A percentile compares a stretch with the other conserved stretches of the same genome.
Conservation (phyloP, 2,888 invertebrate genomes). For the Dendrolimus pini region DNA sequence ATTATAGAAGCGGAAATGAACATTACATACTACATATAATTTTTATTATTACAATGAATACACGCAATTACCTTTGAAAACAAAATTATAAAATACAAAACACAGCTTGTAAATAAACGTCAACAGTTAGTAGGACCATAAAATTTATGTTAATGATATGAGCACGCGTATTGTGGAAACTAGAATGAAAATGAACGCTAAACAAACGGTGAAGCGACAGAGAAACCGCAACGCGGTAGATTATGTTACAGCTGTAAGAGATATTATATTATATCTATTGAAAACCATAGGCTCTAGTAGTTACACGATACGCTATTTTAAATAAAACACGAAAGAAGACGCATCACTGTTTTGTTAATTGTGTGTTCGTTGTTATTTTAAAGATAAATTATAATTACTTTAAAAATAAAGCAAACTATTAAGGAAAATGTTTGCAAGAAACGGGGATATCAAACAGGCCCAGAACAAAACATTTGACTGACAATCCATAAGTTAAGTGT, state of each 20-base stretch:
- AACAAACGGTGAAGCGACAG: constrained; percentile 20
- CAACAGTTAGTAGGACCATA: background rate
- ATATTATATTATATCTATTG: constrained; percentile 8
- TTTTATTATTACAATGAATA: background rate
- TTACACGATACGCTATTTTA: background rate
- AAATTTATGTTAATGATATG: background rate
- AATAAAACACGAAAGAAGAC: background rate
- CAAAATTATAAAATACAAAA: background rate
- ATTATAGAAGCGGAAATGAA: background rate
- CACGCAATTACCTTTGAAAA: background rate
- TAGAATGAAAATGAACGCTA: constrained; percentile 32
- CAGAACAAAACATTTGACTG: too few relatives aligned
- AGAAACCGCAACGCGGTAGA: constrained; percentile 31
- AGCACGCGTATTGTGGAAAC: constrained; percentile 17
- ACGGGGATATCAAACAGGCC: too few relatives aligned
- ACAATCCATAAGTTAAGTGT: too few relatives aligned
- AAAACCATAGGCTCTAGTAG: constrained; percentile 16
- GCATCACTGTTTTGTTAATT: background rate
- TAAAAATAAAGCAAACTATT: too few relatives aligned
- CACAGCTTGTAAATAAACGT: background rate
- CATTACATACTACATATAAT: background rate
- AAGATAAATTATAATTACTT: background rate
- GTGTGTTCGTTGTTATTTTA: background rate
- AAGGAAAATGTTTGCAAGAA: too few relatives aligned
- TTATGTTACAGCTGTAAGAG: constrained; percentile 19